A percentile compares a stretch with the other conserved stretches of the same genome.
These are phyloP conservation scores for Microcaecilia unicolor DNA, from an alignment of 2,797 vertebrate species.

Conservation along the genomic window DNA sequence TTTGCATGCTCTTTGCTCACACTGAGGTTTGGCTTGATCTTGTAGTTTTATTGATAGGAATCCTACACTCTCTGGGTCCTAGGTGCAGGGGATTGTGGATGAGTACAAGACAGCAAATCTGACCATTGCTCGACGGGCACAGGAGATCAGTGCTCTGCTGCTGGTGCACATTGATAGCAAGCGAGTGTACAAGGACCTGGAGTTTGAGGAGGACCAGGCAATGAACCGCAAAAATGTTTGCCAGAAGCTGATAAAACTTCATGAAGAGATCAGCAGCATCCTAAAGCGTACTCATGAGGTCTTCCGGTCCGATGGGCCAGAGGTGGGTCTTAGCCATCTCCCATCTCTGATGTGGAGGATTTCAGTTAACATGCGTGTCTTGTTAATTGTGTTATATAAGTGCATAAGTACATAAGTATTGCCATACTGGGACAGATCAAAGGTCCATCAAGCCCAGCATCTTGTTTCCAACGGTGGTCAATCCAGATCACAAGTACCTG, in stretches of 20 bases:
- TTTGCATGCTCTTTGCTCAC: too few relatives aligned
- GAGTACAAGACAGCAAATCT: conserved; percentile 62
- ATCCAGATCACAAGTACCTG: too few relatives aligned
- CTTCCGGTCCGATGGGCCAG: conserved; percentile 62
- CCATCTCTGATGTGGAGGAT: too few relatives aligned
- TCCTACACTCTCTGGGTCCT: not conserved
- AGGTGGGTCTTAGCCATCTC: too few relatives aligned
- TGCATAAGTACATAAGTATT: too few relatives aligned
- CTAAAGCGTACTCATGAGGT: conserved; percentile 58
- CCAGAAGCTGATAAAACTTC: conserved; percentile 42
- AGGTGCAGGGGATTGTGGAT: conserved; percentile 70
- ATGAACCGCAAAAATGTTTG: conserved; percentile 50
- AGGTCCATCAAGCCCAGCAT: too few relatives aligned
- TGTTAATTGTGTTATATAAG: too few relatives aligned
- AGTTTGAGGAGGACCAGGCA: conserved; percentile 67
- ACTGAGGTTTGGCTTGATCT: too few relatives aligned
- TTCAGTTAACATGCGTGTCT: too few relatives aligned
- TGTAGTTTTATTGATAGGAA: too few relatives aligned
- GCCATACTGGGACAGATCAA: too few relatives aligned
- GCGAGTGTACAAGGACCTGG: conserved; percentile 63
- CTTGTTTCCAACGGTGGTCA: too few relatives aligned
- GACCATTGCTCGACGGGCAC: conserved; percentile 54
- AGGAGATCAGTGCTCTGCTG: conserved; percentile 63
- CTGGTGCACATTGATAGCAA: conserved; percentile 64
- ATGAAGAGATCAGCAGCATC: conserved; percentile 53